Base-by-base conservation (phyloP, 2,113 vertebrate species). In the Dicrurus megarhynchus region DNA sequence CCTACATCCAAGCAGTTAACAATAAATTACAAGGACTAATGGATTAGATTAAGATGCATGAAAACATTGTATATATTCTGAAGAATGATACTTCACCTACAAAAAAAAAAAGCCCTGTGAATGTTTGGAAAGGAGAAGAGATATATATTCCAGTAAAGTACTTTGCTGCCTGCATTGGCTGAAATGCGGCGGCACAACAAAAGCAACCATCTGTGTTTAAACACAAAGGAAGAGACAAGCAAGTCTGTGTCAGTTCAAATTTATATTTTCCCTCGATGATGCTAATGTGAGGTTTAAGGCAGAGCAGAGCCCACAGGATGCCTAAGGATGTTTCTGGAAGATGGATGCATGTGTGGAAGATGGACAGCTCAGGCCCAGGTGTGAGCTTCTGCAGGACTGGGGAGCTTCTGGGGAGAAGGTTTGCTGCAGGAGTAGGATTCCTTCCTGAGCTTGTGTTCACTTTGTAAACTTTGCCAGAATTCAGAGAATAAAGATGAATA, bases 161-260 rank as follows among this genome's bases (percentile, higher is more conserved):
- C 85, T 95, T 86, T 78, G 53, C 59, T 91, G 82, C 75, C 88
- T 84, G 69, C 89, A 77, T 84, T 81, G 95, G 68, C 82, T 95
- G 85, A 90, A 85, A 77, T 35, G 82, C 1, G 5, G 59, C 27
- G 5, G 83, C 92, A 94, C 71, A 94, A 96, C 87, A 92, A 93
- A 96, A 96, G 85, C 93, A 94, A 79, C 96, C 93, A 94, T 92
- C 96, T 93, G 86, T 93, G 79, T 92, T 95, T 93, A 93, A 96
- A 89, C 83, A 90, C 86, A 89, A 84, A 96, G 88, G 85, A 89
- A 96, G 90, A 87, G 80, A 92, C 83, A 79, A 93, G 92, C 41
- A 94, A 96, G 69, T 84, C 90, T 94, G 53, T 78, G 88, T 92
- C 86, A 84, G 86, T 93, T 96, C 75, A 84, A 93, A 81, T 90